phyloP scores from a whole-genome alignment of 2,113 vertebrate genomes.

The Probosciger aterrimus region DNA sequence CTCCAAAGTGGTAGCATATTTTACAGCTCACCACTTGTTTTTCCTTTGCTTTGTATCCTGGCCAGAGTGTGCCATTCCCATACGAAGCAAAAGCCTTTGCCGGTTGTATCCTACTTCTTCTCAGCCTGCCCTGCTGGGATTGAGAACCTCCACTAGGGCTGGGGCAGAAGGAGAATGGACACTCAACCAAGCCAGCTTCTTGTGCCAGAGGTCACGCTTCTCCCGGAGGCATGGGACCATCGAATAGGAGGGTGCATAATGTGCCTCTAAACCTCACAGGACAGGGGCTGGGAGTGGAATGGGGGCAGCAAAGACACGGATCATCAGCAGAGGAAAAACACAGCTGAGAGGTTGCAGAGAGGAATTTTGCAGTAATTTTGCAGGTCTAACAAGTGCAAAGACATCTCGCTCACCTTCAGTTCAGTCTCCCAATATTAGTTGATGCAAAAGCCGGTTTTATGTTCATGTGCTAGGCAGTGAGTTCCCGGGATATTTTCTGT shows the following conservation, averaged over 20 bases:
- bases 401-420: not conserved
- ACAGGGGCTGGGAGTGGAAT: not conserved
- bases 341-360: not conserved
- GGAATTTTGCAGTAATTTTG: not conserved
- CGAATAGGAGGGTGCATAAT: not conserved
- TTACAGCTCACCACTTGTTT: too few relatives aligned
- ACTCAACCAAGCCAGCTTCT: fast-evolving
- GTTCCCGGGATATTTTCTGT: not conserved
- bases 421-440: not conserved
- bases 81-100: not conserved
- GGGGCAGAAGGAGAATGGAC: not conserved
- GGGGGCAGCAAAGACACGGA: fast-evolving
- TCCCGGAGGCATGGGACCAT: not conserved
- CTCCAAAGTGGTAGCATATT: not conserved
- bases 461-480: not conserved
- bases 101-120: not conserved
- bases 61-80: not conserved
- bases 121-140: not conserved
- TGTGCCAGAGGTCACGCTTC: not conserved
- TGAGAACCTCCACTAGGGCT: not conserved
- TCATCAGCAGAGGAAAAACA: not conserved
- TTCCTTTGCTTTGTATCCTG: too few relatives aligned
- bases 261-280: not conserved
- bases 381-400: too few relatives aligned
- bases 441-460: not conserved